Percentiles rank a stretch among this genome's conserved stretches.
Evolutionary conservation across 2,888 invertebrate genomes (phyloP).

Genomic region (Neoascia interrupta): DNA sequence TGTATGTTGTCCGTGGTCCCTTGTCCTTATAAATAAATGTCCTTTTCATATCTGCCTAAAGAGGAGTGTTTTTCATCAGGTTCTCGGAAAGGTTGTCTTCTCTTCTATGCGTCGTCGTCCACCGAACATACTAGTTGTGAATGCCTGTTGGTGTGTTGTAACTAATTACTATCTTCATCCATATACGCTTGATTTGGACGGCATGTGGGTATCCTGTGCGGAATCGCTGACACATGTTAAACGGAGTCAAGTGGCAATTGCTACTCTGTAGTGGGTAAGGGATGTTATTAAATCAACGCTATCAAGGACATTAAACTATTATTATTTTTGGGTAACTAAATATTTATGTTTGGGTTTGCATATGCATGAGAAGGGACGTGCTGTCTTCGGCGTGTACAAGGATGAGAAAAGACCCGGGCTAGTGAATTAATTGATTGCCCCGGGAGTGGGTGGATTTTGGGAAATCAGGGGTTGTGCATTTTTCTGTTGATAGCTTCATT

Average conservation of each 20-base stretch:
- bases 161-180: constrained; percentile 59
- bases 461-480: not conserved
- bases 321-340: constrained; percentile 71
- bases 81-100: not conserved
- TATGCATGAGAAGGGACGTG: constrained; percentile 68
- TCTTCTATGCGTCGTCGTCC: constrained; percentile 26
- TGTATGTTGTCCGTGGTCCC: too few species aligned
- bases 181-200: not conserved
- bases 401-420: constrained; percentile 33
- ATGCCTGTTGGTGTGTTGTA: constrained; percentile 25
- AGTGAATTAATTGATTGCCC: constrained; percentile 63
- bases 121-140: constrained; percentile 1
- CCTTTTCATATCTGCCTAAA: constrained; percentile 7
- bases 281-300: constrained; percentile 74
- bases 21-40: constrained; percentile 59
- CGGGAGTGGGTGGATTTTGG: constrained; percentile 9
- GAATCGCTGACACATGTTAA: constrained; percentile 80
- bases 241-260: constrained; percentile 75
- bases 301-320: constrained; percentile 73
- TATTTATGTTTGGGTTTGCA: constrained; percentile 78
- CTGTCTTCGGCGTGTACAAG: not conserved
- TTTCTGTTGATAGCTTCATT: constrained; percentile 58
- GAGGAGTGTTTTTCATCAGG: constrained; percentile 30
- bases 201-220: constrained; percentile 4
- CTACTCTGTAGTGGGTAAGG: constrained; percentile 9